phyloP scores from a whole-genome alignment of 37 sponge, comb jelly and placozoan species.

The Ianthella basta region DNA sequence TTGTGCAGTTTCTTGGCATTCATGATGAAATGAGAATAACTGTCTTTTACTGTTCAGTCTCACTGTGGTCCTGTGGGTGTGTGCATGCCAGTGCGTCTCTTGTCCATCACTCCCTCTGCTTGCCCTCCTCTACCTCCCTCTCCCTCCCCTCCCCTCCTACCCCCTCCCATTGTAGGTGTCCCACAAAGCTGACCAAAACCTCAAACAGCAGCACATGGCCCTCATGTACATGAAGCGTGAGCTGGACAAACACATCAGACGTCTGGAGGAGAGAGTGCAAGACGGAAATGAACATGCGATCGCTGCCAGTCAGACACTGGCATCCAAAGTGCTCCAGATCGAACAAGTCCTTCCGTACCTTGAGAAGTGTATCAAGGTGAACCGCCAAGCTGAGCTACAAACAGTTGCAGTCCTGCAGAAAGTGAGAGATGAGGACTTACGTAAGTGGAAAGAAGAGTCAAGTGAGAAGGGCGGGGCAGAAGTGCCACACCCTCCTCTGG shows the following conservation, averaged over 20 bases:
- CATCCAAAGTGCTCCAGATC: slow-evolving; percentile 52
- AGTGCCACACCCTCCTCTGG: too few relatives aligned
- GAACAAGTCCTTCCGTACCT: slow-evolving; percentile 77
- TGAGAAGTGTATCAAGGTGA: slow-evolving; percentile 64
- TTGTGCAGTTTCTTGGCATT: too few relatives aligned
- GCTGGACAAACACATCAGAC: slow-evolving; percentile 34
- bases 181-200: slow-evolving; percentile 58
- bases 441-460: neutral
- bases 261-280: slow-evolving; percentile 38
- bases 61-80: too few relatives aligned
- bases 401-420: slow-evolving; percentile 72
- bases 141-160: too few relatives aligned
- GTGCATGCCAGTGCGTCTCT: too few relatives aligned
- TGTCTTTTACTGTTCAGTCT: too few relatives aligned
- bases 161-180: slow-evolving; percentile 10
- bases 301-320: slow-evolving; percentile 27
- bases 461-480: too few relatives aligned
- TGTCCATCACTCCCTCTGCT: too few relatives aligned
- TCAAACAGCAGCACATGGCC: slow-evolving; percentile 54
- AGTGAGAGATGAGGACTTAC: slow-evolving; percentile 50
- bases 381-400: slow-evolving; percentile 74
- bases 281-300: slow-evolving; percentile 40
- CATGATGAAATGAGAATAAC: too few relatives aligned
- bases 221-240: slow-evolving; percentile 50
- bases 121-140: too few relatives aligned